A percentile compares a stretch with the other conserved stretches of the same genome.
phyloP scores from a whole-genome alignment of 1,140 invertebrate genomes.

The Chironomus striatipennis region DNA sequence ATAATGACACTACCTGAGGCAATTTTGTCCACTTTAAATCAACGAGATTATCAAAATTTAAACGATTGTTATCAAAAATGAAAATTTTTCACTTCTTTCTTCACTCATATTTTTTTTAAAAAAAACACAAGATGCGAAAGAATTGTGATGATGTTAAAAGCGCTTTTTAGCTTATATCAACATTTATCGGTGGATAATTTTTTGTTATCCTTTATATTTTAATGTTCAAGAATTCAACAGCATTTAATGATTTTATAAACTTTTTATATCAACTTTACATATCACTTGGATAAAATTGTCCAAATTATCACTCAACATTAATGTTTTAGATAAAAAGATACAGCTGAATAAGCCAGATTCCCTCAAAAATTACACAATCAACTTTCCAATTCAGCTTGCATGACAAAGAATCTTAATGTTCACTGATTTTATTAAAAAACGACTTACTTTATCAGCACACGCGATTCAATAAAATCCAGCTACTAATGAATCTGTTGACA shows the following conservation, averaged over 20 bases:
- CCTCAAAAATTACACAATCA: background rate
- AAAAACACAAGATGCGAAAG: background rate
- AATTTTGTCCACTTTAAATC: background rate
- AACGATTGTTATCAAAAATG: slow-evolving; percentile 6
- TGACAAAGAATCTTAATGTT: background rate
- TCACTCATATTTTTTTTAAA: slow-evolving; percentile 21
- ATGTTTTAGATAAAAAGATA: background rate
- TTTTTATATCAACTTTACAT: background rate
- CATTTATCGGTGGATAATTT: background rate
- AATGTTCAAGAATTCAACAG: background rate
- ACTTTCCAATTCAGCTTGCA: background rate
- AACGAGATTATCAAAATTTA: slow-evolving; percentile 6
- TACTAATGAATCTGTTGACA: background rate
- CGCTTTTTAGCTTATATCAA: slow-evolving; percentile 17
- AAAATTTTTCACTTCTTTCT: slow-evolving; percentile 21
- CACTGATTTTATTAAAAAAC: background rate
- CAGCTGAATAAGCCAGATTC: background rate
- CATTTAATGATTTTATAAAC: background rate
- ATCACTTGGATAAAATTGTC: background rate
- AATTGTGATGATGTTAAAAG: background rate
- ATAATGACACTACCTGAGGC: slow-evolving; percentile 1
- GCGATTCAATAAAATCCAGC: no score
- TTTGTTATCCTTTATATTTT: background rate
- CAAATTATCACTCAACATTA: background rate
- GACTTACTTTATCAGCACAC: no score